Base-by-base conservation (phyloP, 2,888 invertebrate species). In the Athalia circularis region DNA sequence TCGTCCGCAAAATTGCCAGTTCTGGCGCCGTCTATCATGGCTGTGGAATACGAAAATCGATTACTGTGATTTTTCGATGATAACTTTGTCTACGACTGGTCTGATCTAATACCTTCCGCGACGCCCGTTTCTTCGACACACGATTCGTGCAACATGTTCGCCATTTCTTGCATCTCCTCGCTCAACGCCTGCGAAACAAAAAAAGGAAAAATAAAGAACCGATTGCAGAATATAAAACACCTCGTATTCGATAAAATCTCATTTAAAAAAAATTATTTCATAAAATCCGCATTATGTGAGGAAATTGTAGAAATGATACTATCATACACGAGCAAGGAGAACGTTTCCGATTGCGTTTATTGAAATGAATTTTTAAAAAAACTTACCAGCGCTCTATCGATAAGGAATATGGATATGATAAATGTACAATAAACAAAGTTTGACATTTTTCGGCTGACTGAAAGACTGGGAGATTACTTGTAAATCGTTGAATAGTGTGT, bases 91-190 rank as follows among this genome's bases (percentile, higher is more conserved):
- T 59, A 0, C 59, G 13, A 45, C 9, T 43, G 43, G 52, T 70
- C 13, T 13, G 47, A 9, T 7, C 13, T 57, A 52, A 78, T 85
- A 91, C 91, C 88, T 87, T 90, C 90, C n/a, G 84, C 82, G 29
- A 87, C 90, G 62, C 89, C 89, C 4, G 86, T 86, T 87, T 91
- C 90, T n/a, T 76, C 88, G n/a, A 87, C 85, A 78, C 91, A 91
- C 4, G 87, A 85, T 54, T 86, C 84, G 80, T 91, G 91, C 15
- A 91, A 82, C 85, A 87, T 87, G 79, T 87, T 84, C 2, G 85
- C 86, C 80, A 91, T 83, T 82, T 90, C 89, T 50, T 48, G 47
- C 68, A 81, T 48, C 9, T 81, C 80, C 0, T 81, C 78, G 43
- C 29, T 50, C 0, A 79, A 8, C 61, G 78, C 81, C 81, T 81